Conservation (phyloP, 1,140 invertebrate species). For the Pogonomyrmex barbatus region DNA sequence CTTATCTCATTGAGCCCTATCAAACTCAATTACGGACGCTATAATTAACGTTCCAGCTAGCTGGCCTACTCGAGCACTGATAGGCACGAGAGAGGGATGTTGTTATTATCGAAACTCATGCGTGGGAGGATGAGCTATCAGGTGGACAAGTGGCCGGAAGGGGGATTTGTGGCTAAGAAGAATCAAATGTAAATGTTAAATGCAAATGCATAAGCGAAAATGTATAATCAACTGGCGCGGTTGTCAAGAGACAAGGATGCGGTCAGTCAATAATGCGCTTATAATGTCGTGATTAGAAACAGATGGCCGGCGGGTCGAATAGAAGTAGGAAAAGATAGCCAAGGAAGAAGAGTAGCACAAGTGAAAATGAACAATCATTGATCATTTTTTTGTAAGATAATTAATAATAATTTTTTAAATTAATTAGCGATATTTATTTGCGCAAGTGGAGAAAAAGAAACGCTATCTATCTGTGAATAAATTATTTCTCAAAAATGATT, state of each 20-base stretch:
- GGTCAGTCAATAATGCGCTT: neutral
- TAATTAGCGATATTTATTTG: neutral
- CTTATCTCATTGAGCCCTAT: slow-evolving; percentile 63
- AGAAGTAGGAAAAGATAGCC: neutral
- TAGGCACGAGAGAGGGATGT: slow-evolving; percentile 13
- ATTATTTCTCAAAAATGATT: neutral
- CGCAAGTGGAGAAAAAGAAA: neutral
- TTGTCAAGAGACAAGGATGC: neutral
- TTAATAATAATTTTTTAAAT: neutral
- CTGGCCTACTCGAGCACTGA: slow-evolving; percentile 15
- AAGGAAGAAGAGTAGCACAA: neutral
- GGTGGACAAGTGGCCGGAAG: neutral
- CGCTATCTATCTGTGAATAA: neutral
- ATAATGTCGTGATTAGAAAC: neutral
- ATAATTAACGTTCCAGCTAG: slow-evolving; percentile 60
- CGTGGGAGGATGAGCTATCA: slow-evolving; percentile 2
- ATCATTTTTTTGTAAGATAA: neutral
- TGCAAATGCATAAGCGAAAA: slow-evolving; percentile 3
- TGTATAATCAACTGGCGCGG: no score
- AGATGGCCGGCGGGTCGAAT: neutral
- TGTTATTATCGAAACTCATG: slow-evolving; percentile 39
- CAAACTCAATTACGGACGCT: slow-evolving; percentile 57
- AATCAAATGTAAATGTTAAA: neutral
- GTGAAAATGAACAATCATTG: neutral
- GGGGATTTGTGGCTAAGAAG: neutral